phyloP scores from a whole-genome alignment of 2,113 vertebrate genomes.

The Pogona vitticeps region DNA sequence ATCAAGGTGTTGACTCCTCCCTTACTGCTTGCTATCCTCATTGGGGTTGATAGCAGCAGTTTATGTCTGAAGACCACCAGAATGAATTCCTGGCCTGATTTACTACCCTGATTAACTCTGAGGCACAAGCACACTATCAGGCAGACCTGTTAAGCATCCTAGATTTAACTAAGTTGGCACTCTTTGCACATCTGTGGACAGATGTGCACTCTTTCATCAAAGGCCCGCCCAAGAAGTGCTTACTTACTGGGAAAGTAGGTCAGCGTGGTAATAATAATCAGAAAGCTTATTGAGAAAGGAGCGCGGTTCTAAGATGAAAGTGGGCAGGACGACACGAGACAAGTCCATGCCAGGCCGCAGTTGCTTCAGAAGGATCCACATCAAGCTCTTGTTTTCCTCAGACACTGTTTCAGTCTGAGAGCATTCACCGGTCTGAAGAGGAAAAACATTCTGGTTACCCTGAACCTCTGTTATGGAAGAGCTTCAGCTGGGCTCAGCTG shows the following conservation, averaged over 20 bases:
- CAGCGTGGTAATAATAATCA: constrained; percentile 92
- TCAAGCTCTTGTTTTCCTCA: constrained; percentile 90
- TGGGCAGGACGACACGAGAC: constrained; percentile 91
- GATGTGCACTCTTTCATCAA: fast-evolving
- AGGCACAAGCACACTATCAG: fast-evolving
- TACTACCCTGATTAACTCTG: not conserved
- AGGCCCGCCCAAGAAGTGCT: not conserved
- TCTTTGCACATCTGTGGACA: not conserved
- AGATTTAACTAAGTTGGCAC: not conserved
- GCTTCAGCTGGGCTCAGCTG: not conserved
- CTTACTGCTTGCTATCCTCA: not conserved
- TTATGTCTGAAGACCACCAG: constrained; percentile 16
- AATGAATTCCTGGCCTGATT: not conserved
- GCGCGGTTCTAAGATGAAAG: constrained; percentile 93
- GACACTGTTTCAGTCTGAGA: constrained; percentile 93
- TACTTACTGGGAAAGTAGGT: constrained; percentile 92
- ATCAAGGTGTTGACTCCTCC: not conserved
- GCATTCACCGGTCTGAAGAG: constrained; percentile 79
- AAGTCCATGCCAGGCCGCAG: constrained; percentile 94
- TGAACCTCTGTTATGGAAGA: too few species aligned
- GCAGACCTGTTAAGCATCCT: not conserved
- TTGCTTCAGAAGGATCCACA: constrained; percentile 91
- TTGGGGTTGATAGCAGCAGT: not conserved
- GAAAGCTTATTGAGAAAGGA: constrained; percentile 95
- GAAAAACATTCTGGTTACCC: constrained; percentile 40